Evolutionary conservation across 2,888 invertebrate species (phyloP).

Genomic region (Ferrisia virgata): DNA sequence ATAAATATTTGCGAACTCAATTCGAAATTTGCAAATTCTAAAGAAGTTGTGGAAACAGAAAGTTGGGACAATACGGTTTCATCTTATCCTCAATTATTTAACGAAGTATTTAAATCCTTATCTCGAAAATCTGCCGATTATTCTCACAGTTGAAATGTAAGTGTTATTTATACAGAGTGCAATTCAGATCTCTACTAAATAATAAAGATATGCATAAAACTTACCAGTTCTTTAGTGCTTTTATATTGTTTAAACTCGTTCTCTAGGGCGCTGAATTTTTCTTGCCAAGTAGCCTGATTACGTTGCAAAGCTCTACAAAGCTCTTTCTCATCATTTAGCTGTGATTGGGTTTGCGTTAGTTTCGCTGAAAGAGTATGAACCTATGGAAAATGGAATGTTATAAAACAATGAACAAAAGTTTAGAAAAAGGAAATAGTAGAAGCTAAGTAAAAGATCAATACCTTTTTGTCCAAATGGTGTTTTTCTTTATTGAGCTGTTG

Average conservation of each 20-base stretch:
- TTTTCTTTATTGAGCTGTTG: slow-evolving; percentile 63
- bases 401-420: background rate
- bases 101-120: too few relatives aligned
- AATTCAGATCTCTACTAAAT: too few relatives aligned
- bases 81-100: too few relatives aligned
- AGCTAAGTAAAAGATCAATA: background rate
- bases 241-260: slow-evolving; percentile 54
- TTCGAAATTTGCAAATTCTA: too few relatives aligned
- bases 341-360: slow-evolving; percentile 64
- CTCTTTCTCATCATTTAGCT: slow-evolving; percentile 79
- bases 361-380: slow-evolving; percentile 62
- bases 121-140: too few relatives aligned
- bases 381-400: slow-evolving; percentile 11
- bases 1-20: too few relatives aligned
- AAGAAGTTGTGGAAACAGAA: too few relatives aligned
- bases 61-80: too few relatives aligned
- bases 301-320: slow-evolving; percentile 72
- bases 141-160: too few relatives aligned
- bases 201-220: background rate
- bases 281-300: slow-evolving; percentile 73
- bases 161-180: too few relatives aligned
- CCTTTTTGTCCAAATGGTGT: slow-evolving; percentile 66
- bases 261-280: slow-evolving; percentile 61
- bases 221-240: slow-evolving; percentile 53
- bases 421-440: background rate